Conservation (phyloP, 2,888 invertebrate genomes). For the Blastobasis adustella region DNA sequence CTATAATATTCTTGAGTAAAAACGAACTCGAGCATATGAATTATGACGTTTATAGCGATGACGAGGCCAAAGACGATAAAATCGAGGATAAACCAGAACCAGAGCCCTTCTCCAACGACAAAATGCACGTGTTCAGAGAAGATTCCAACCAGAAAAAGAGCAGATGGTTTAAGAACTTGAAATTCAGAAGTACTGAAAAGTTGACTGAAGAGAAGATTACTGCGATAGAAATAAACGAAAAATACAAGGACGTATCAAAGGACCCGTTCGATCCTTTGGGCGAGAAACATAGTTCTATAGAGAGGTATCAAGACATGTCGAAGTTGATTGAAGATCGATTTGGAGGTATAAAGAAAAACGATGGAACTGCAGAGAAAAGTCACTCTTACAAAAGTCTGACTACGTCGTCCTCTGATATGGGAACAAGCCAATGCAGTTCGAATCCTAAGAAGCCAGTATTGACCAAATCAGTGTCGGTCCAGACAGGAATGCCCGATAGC, state of each 20-base stretch:
- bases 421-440: constrained; percentile 66
- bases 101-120: constrained; percentile 60
- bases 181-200: constrained; percentile 64
- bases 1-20: constrained; percentile 80
- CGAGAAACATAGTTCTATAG: constrained; percentile 81
- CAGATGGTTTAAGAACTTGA: constrained; percentile 80
- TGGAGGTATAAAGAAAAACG: constrained; percentile 63
- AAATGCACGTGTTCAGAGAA: constrained; percentile 69
- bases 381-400: constrained; percentile 70
- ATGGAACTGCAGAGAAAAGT: constrained; percentile 65
- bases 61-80: constrained; percentile 66
- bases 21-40: constrained; percentile 79
- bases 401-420: constrained; percentile 72
- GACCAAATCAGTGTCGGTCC: constrained; percentile 69
- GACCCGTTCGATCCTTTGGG: constrained; percentile 76
- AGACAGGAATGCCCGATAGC: constrained; percentile 67
- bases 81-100: constrained; percentile 51
- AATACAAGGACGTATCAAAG: constrained; percentile 52
- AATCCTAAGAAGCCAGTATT: constrained; percentile 65
- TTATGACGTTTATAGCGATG: constrained; percentile 69
- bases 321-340: constrained; percentile 81
- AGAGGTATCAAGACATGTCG: constrained; percentile 82
- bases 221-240: constrained; percentile 52
- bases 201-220: constrained; percentile 61
- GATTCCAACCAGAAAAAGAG: constrained; percentile 70